phyloP scores from a whole-genome alignment of 2,113 vertebrate species.

The Acrocephalus kingi region DNA sequence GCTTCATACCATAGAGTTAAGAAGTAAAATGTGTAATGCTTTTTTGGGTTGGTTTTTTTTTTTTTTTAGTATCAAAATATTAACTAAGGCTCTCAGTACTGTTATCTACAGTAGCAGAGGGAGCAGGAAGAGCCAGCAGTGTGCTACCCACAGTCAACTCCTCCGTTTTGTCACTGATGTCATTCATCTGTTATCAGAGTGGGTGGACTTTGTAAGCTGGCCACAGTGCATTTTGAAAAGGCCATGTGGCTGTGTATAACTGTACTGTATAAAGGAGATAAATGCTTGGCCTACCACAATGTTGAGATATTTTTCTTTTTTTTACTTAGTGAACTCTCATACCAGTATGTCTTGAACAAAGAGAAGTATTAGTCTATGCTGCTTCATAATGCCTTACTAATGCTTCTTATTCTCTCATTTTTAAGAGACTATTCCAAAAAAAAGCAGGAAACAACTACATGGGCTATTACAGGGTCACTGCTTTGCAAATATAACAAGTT shows the following conservation, averaged over 20 bases:
- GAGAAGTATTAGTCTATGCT: background rate
- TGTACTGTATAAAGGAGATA: background rate
- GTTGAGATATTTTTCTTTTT: background rate
- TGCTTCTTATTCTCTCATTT: background rate
- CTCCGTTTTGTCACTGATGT: background rate
- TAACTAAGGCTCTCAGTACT: background rate
- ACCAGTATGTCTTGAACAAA: background rate
- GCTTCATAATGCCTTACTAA: background rate
- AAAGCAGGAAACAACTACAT: background rate
- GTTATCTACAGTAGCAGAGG: background rate
- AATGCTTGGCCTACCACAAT: background rate
- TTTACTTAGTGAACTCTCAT: background rate
- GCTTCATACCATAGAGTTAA: background rate
- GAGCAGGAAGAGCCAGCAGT: background rate
- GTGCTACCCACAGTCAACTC: background rate
- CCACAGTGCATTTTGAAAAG: background rate
- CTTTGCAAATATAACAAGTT: background rate
- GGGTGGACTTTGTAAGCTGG: constrained; percentile 7
- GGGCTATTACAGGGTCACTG: background rate
- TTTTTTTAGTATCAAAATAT: background rate
- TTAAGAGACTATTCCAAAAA: background rate
- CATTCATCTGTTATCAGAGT: background rate
- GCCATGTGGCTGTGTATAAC: background rate
- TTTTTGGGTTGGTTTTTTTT: no score
- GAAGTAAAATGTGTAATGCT: background rate